A percentile compares a stretch with the other conserved stretches of the same genome.
phyloP scores from a whole-genome alignment of 2,888 invertebrate species.

The Agrypnus murinus region DNA sequence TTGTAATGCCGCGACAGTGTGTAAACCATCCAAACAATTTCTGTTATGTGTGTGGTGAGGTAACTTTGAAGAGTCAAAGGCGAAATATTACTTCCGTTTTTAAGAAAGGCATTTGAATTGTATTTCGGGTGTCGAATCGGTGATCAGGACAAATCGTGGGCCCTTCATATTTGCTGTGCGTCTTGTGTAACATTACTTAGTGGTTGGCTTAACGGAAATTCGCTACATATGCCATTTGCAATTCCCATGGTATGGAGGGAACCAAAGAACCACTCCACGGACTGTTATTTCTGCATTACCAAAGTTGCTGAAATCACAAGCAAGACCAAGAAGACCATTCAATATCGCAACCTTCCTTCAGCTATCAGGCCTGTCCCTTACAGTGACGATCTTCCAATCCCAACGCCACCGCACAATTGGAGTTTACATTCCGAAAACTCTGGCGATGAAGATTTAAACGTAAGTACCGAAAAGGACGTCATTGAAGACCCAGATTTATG shows the following conservation, averaged over 20 bases:
- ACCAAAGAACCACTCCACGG: neutral
- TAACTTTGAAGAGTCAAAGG: conserved; percentile 21
- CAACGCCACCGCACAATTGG: conserved; percentile 3
- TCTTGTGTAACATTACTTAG: conserved; percentile 50
- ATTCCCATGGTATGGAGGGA: neutral
- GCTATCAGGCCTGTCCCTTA: neutral
- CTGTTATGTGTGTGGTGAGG: conserved; percentile 21
- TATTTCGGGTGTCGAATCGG: conserved; percentile 54
- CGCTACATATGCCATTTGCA: neutral
- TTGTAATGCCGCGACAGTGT: conserved; percentile 12
- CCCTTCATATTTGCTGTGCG: conserved; percentile 53
- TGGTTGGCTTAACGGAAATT: conserved; percentile 50
- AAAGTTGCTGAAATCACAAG: neutral
- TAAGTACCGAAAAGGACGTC: conserved; percentile 4
- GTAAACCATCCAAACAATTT: conserved; percentile 18
- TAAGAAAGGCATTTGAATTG: conserved; percentile 39
- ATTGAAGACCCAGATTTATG: too few species aligned
- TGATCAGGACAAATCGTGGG: conserved; percentile 54
- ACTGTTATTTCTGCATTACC: neutral
- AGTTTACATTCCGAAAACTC: conserved; percentile 15
- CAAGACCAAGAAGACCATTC: neutral
- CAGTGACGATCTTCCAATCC: conserved; percentile 8
- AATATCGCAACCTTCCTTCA: too few species aligned
- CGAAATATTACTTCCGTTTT: neutral
- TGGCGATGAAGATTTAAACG: conserved; percentile 2